phyloP scores from a whole-genome alignment of 2,888 invertebrate species.

The Pristionchus arcanus region DNA sequence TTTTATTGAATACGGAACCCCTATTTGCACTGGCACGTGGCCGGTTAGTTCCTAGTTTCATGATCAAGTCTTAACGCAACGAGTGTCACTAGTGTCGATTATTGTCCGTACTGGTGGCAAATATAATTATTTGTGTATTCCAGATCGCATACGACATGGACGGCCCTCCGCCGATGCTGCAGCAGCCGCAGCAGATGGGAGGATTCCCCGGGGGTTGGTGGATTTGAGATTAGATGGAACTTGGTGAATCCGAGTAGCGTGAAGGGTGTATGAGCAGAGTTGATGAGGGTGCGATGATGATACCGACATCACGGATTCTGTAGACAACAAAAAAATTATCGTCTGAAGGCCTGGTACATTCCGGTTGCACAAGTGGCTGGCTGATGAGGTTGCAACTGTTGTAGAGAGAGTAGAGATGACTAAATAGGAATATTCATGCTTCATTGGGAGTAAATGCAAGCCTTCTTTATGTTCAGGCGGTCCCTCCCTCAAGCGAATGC shows the following conservation, averaged over 20 bases:
- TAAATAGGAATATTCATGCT: too few species aligned
- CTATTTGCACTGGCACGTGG: too few species aligned
- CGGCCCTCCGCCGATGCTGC: conserved; percentile 51
- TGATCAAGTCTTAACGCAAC: neutral
- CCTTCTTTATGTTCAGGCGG: neutral
- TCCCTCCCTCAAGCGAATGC: conserved; percentile 50
- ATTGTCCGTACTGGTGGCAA: neutral
- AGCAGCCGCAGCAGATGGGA: conserved; percentile 36
- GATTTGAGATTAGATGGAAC: neutral
- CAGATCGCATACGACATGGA: conserved; percentile 45
- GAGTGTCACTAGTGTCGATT: neutral
- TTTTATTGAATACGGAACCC: neutral
- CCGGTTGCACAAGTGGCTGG: too few species aligned
- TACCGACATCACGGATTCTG: too few species aligned
- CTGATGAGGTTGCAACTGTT: too few species aligned
- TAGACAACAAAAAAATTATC: too few species aligned
- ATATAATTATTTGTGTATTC: neutral
- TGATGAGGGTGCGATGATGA: too few species aligned
- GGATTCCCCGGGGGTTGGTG: conserved; percentile 25
- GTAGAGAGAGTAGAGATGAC: too few species aligned
- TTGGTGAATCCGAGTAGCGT: too few species aligned
- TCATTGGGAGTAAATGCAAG: too few species aligned
- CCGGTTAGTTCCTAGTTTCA: neutral
- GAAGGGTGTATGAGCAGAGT: too few species aligned
- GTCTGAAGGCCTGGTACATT: too few species aligned